Evolutionary conservation across 2,113 vertebrate genomes (phyloP).

Genomic region (Pseudopodoces humilis): DNA sequence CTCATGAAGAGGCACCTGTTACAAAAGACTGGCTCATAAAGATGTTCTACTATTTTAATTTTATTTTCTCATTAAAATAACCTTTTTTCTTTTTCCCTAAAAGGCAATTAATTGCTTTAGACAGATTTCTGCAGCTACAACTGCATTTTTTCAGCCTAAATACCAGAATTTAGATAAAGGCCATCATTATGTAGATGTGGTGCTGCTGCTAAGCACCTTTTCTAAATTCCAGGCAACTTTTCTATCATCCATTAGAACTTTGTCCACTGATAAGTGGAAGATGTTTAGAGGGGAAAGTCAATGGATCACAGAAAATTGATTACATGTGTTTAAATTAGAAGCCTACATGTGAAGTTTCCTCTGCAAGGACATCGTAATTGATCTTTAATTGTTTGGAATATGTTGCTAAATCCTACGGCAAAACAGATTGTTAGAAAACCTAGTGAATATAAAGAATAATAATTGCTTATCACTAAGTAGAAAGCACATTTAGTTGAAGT

Average conservation of each 20-base stretch:
- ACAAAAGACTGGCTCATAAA: background rate
- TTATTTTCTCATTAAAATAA: background rate
- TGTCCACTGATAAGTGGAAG: background rate
- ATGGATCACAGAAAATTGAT: background rate
- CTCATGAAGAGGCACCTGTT: background rate
- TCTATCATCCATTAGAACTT: background rate
- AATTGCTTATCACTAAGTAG: background rate
- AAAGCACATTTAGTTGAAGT: background rate
- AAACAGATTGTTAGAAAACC: background rate
- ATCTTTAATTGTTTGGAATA: background rate
- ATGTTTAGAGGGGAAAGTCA: background rate
- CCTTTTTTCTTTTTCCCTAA: too few species aligned
- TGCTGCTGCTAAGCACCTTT: background rate
- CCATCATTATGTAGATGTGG: background rate
- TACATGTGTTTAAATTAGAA: background rate
- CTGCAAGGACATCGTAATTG: background rate
- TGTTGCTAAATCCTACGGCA: background rate
- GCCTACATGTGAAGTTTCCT: background rate
- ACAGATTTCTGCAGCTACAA: background rate
- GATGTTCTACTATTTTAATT: background rate
- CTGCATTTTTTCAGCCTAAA: background rate
- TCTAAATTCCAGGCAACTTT: background rate
- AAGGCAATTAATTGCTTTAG: background rate
- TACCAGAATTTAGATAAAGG: background rate
- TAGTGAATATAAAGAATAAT: background rate